A percentile compares a stretch with the other conserved stretches of the same genome.
Conservation (phyloP, 2,888 invertebrate genomes). For the Agrypnus murinus region DNA sequence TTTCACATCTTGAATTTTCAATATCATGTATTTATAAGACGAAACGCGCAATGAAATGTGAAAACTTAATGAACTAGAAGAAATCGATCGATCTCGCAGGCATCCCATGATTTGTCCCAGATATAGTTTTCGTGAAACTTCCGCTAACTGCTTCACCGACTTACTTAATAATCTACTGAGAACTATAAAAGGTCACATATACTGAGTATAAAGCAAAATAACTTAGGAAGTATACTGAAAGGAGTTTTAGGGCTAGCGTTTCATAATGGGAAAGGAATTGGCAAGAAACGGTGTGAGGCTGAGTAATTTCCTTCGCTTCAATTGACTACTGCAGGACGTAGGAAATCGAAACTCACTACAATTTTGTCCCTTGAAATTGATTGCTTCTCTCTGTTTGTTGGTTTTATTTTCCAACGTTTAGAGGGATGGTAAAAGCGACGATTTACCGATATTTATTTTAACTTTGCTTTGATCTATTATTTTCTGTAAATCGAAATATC, state of each 20-base stretch:
- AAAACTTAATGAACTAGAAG: conserved; percentile 48
- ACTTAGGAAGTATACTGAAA: conserved; percentile 22
- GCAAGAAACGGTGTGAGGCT: conserved; percentile 48
- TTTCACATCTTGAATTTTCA: conserved; percentile 48
- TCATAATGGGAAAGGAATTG: conserved; percentile 49
- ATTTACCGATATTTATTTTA: conserved; percentile 41
- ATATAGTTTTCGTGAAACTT: conserved; percentile 16
- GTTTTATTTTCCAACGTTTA: conserved; percentile 47
- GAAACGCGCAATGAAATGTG: conserved; percentile 44
- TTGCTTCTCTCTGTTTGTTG: conserved; percentile 50
- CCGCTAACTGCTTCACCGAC: conserved; percentile 19
- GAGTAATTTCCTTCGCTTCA: conserved; percentile 52
- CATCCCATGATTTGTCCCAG: conserved; percentile 41
- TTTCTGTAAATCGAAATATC: conserved; percentile 19
- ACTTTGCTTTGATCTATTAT: conserved; percentile 37
- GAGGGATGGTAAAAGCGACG: conserved; percentile 36
- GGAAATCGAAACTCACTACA: conserved; percentile 53
- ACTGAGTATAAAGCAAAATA: conserved; percentile 35
- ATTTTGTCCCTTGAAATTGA: conserved; percentile 51
- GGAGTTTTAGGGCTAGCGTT: conserved; percentile 36
- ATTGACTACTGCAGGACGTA: conserved; percentile 52
- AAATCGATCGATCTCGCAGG: conserved; percentile 41
- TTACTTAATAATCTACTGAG: conserved; percentile 32
- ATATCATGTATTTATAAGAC: conserved; percentile 43
- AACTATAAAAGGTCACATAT: conserved; percentile 19